These are phyloP conservation scores for Drosophila teissieri DNA, from an alignment of 1,140 invertebrate species.

Conservation along the genomic window DNA sequence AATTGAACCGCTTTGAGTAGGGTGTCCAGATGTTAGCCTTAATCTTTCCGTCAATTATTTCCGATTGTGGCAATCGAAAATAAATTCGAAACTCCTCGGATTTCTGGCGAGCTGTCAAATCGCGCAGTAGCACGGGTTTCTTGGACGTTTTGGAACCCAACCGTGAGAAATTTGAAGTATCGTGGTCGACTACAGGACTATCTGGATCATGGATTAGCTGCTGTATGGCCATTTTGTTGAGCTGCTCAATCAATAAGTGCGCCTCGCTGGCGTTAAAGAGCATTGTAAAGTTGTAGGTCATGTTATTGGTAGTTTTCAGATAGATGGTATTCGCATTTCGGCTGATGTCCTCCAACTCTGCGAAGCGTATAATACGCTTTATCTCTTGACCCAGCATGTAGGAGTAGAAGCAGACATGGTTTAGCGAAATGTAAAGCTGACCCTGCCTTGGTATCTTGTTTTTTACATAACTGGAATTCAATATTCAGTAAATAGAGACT, in stretches of 20 bases:
- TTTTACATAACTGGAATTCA: conserved; percentile 93
- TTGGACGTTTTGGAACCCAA: conserved; percentile 90
- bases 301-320: conserved; percentile 80
- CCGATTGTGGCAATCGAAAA: conserved; percentile 93
- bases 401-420: conserved; percentile 98
- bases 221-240: conserved; percentile 98
- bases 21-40: conserved; percentile 95
- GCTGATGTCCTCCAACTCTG: conserved; percentile 76
- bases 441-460: conserved; percentile 96
- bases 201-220: conserved; percentile 86
- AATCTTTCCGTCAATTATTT: conserved; percentile 96
- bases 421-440: conserved; percentile 97
- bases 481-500: neutral
- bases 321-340: conserved; percentile 72
- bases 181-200: conserved; percentile 78
- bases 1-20: conserved; percentile 95
- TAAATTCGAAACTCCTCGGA: conserved; percentile 93
- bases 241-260: conserved; percentile 95
- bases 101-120: conserved; percentile 96
- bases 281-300: conserved; percentile 86
- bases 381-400: conserved; percentile 96
- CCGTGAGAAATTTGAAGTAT: conserved; percentile 86
- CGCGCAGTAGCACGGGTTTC: conserved; percentile 95
- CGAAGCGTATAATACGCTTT: conserved; percentile 91
- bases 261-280: conserved; percentile 95